phyloP scores from a whole-genome alignment of 1,140 invertebrate species.

The Bombus impatiens region DNA sequence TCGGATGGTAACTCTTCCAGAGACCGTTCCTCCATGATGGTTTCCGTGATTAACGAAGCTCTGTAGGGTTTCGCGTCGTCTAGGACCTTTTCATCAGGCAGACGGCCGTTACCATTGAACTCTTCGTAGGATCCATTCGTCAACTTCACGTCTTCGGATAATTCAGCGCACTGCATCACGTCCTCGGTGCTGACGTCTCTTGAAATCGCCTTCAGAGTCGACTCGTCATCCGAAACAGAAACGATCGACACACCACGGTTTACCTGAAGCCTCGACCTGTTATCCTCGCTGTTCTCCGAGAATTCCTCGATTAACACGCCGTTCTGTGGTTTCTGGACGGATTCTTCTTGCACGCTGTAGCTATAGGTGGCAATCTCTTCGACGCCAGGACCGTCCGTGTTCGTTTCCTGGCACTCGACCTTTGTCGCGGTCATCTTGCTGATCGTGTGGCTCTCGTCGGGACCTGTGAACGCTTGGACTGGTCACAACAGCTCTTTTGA shows the following conservation, averaged over 20 bases:
- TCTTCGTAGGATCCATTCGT: slow-evolving; percentile 69
- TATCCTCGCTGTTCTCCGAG: slow-evolving; percentile 83
- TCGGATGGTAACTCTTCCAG: slow-evolving; percentile 80
- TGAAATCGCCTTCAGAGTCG: slow-evolving; percentile 83
- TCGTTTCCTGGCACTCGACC: slow-evolving; percentile 83
- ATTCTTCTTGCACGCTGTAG: slow-evolving; percentile 79
- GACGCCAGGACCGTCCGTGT: slow-evolving; percentile 82
- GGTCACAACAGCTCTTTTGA: slow-evolving; percentile 45
- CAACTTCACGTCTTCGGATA: slow-evolving; percentile 67
- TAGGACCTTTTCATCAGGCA: slow-evolving; percentile 65
- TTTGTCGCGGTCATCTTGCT: slow-evolving; percentile 86
- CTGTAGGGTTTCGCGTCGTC: slow-evolving; percentile 68
- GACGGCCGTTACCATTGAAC: slow-evolving; percentile 62
- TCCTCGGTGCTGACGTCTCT: slow-evolving; percentile 84
- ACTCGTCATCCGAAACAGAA: slow-evolving; percentile 86
- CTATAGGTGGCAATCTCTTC: slow-evolving; percentile 86
- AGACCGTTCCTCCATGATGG: slow-evolving; percentile 83
- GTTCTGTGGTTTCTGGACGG: slow-evolving; percentile 76
- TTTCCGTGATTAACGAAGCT: slow-evolving; percentile 71
- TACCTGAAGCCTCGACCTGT: slow-evolving; percentile 77
- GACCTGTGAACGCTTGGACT: slow-evolving; percentile 82
- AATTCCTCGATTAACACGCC: slow-evolving; percentile 84
- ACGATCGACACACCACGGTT: slow-evolving; percentile 85
- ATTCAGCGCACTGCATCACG: slow-evolving; percentile 66
- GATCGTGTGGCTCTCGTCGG: slow-evolving; percentile 85